A percentile compares a stretch with the other conserved stretches of the same genome.
Conservation (phyloP, 2,113 vertebrate genomes). For the Alethe castanea region DNA sequence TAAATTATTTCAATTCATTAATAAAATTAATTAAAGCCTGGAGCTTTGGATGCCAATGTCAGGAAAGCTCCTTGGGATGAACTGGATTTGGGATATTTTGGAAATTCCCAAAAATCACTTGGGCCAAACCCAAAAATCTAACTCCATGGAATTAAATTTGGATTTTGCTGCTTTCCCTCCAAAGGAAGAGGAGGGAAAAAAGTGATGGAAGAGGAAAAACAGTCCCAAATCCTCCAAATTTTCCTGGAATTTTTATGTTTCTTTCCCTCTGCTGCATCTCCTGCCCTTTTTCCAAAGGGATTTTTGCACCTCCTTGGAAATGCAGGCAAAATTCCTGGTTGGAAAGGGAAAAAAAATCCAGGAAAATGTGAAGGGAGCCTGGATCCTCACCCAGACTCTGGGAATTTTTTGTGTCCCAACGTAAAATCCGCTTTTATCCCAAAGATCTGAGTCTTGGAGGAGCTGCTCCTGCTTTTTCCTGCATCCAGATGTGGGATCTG, state of each 20-base stretch:
- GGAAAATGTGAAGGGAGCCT: not conserved
- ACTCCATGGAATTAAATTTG: not conserved
- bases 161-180: not conserved
- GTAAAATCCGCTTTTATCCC: fast-evolving
- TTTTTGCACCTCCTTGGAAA: not conserved
- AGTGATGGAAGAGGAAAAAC: not conserved
- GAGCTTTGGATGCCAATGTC: not conserved
- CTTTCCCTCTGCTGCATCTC: not conserved
- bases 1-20: not conserved
- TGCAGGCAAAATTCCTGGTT: fast-evolving
- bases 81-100: not conserved
- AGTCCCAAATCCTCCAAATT: not conserved
- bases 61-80: not conserved
- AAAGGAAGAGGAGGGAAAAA: not conserved
- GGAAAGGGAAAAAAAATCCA: not conserved
- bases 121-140: not conserved
- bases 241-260: not conserved
- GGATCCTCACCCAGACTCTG: fast-evolving
- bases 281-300: not conserved
- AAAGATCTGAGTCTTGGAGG: not conserved
- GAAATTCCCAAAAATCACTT: not conserved
- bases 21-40: not conserved
- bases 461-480: not conserved
- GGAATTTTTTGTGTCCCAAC: fast-evolving
- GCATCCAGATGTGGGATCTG: fast-evolving